Evolutionary conservation across 2,888 invertebrate genomes (phyloP), one percentile per base, ranked within the genome.

Genomic region (Plagodis dolabraria): DNA sequence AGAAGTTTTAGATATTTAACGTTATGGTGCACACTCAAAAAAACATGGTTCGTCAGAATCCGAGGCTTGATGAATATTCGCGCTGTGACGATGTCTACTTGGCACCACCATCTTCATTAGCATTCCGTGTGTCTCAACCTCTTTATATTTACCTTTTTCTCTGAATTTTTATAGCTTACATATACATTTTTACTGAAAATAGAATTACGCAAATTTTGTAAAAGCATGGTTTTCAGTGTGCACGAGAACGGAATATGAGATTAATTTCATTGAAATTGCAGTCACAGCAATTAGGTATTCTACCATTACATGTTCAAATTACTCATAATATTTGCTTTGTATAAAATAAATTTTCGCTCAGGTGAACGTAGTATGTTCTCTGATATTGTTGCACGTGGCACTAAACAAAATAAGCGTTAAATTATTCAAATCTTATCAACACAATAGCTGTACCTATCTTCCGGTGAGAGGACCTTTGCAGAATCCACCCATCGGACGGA

Each of bases 81-180:
- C 49, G 52, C 48, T 48, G 56, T 47, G 50, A 50, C 60, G 53
- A 11, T 34, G 40, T 47, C 36, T 38, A n/a, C 63, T 55, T 66
- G 64, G 65, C 42, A 22, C 53, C 50, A 43, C 47, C 71, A 70
- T 71, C 70, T 73, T 74, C 80, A 77, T 80, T 80, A 78, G 67
- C 70, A 73, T 77, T 74, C 70, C 67, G 66, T 65, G 67, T 60
- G 53, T 55, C 36, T 47, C 51, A 50, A 57, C 34, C 57, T 49
- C 50, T 47, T 42, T 55, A 57, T 56, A 53, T 60, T 53, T 53
- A 53, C 49, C 49, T 49, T 48, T 22, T 34, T 43, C 9, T 36
- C 6, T 56, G 53, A 53, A 56, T 56, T 47, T 55, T 60, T 52
- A 59, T 50, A 9, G 7, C 47, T 2, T 36, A 47, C 36, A 45